Base-by-base conservation (phyloP, 23 tunicate species). In the Halocynthia aurantium region DNA sequence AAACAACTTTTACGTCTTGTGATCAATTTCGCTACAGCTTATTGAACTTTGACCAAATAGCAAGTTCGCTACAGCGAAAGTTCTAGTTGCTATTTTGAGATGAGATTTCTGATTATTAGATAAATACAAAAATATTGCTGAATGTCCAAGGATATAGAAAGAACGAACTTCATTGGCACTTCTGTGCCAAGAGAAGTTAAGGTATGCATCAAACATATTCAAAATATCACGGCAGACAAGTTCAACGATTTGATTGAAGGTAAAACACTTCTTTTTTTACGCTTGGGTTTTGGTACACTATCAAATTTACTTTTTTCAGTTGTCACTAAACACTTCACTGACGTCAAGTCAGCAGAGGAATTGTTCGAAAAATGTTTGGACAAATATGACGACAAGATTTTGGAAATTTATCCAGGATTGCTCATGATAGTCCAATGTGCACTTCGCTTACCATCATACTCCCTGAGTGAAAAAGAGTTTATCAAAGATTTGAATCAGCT, bases 351-450 rank as follows among this genome's bases (percentile, higher is more conserved):
- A 22, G 17, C 13, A 56, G 51, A 74, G 12, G 73, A 82, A 64
- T 52, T 19, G 61, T 91, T 91, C 65, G 22, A 71, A 19, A 15
- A 72, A 5, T 52, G 77, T 8, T 64, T 76, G 7, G 57, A 82
- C 7, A 56, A 78, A 6, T 57, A 82, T 67, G 85, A 81, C 6
- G 52, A 68, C 8, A 81, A 58, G 0, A 8, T 55, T 10, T 55
- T 81, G 6, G 50, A 70, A 10, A 7, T 86, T 15, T 92, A 92
- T 73, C 92, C 92, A 57, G 98, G 98, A 57, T 55, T 92, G 20
- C 55, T 75, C 8, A 77, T 77, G 50, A 73, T 92, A 44, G 10
- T 92, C 0, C 72, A 63, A 52, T 66, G 49, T 18, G 92, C 92
- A 1, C 15, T 86, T 15, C 72, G 98, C 44, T 57, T 72, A 7